phyloP scores from a whole-genome alignment of 2,888 invertebrate species.

The Pseudococcus longispinus region DNA sequence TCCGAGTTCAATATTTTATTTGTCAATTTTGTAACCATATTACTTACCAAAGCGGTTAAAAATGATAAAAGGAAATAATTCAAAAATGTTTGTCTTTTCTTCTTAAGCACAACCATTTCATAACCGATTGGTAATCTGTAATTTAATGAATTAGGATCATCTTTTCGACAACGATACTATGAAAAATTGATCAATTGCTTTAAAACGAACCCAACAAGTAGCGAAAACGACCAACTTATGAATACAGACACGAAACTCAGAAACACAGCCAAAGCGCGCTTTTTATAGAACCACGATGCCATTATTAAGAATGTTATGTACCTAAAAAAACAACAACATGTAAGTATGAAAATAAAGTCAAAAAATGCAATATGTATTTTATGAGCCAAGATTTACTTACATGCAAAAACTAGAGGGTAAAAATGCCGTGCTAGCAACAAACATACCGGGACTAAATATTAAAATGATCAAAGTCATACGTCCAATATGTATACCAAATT shows the following conservation, averaged over 20 bases:
- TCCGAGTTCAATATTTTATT: not conserved
- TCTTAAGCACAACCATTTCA: not conserved
- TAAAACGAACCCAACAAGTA: not conserved
- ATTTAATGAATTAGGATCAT: not conserved
- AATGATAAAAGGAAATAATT: not conserved
- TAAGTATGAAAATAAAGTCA: not conserved
- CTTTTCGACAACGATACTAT: not conserved
- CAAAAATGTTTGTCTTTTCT: not conserved
- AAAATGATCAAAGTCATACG: constrained; percentile 81
- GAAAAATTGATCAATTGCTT: not conserved
- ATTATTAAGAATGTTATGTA: not conserved
- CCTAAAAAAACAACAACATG: not conserved
- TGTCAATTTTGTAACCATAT: not conserved
- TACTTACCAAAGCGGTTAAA: not conserved
- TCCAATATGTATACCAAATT: constrained; percentile 88
- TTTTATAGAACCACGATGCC: constrained; percentile 22
- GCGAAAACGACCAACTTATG: constrained; percentile 5
- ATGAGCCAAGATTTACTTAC: constrained; percentile 62
- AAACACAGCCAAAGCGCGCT: not conserved
- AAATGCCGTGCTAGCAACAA: constrained; percentile 83
- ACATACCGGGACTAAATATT: constrained; percentile 89
- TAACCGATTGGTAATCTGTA: not conserved
- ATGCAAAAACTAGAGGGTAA: constrained; percentile 95
- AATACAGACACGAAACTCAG: not conserved
- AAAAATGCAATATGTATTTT: not conserved